Base-by-base conservation (phyloP, 2,113 vertebrate genomes). In the Rhinopithecus roxellana region DNA sequence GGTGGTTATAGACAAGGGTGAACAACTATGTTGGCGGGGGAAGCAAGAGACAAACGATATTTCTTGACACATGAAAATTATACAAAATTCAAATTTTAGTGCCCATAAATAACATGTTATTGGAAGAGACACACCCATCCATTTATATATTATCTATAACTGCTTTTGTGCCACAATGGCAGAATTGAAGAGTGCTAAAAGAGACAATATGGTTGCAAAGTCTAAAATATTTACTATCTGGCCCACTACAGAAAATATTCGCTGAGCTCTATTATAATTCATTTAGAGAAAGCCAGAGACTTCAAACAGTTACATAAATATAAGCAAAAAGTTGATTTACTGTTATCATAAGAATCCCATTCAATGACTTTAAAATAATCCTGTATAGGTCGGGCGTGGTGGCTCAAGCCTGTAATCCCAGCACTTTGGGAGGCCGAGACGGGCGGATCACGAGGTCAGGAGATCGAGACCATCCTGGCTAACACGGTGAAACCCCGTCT, bases 351-450 rank as follows among this genome's bases (percentile, higher is more conserved):
- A 90, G 55, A 94, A n/a, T 35, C 3, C 8, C 27, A 90, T 77
- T 84, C 25, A 81, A 43, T 75, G 52, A 94, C 40, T 77, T 90
- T 70, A 90, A 86, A 57, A 90, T 59, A 84, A 93, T 92, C 48
- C 55, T 64, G 4, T 55, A 93, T 43, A 89, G 48, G 48, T 13
- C 48, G 3, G 48, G 48, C 48, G 48, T 13, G 13, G 48, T 50
- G 48, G 48, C 48, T 50, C 48, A 50, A 50, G 48, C 48, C 48
- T 50, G 13, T 50, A 50, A 50, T 50, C 48, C 48, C 48, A 50
- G 48, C 48, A 50, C 13, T 50, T 50, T 50, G 48, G 48, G 12
- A 50, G 48, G 48, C 48, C 12, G 3, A 50, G 48, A 4, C 13
- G 3, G 48, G 48, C 0, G 0, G 48, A 50, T 50, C 48, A 50